Conservation (phyloP, 2,888 invertebrate genomes). For the Steromphala cineraria region DNA sequence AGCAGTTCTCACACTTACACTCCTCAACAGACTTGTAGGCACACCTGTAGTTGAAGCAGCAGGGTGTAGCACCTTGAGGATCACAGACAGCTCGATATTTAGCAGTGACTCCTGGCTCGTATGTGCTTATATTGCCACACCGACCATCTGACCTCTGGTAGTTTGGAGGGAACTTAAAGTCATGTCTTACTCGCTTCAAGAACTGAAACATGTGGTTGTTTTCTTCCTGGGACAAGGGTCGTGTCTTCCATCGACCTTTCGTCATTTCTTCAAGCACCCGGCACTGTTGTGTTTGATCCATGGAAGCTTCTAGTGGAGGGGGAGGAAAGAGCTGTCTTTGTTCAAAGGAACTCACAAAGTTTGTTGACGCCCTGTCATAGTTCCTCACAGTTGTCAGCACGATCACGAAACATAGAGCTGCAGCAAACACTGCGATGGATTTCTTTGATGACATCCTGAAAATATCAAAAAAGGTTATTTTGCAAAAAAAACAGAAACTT, state of each 20-base stretch:
- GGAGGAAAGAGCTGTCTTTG: no score
- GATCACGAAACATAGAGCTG: no score
- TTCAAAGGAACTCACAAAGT: no score
- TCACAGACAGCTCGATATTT: constrained; percentile 39
- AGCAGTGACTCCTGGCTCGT: neutral
- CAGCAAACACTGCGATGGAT: no score
- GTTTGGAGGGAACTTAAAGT: neutral
- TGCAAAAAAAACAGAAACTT: no score
- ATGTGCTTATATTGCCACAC: neutral
- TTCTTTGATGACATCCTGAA: no score
- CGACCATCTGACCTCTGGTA: neutral
- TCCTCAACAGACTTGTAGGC: constrained; percentile 9
- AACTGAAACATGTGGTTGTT: neutral
- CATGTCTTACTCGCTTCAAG: neutral
- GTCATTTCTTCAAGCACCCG: no score
- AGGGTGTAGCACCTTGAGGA: constrained; percentile 30
- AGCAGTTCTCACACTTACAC: constrained; percentile 31
- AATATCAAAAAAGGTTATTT: no score
- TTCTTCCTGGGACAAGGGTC: neutral
- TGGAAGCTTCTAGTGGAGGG: no score
- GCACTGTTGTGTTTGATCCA: no score
- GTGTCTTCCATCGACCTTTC: neutral
- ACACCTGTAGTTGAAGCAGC: constrained; percentile 38
- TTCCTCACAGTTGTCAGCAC: no score
- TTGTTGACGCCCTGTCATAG: no score